Base-by-base conservation (phyloP, 2,797 vertebrate genomes). In the Iguana delicatissima region DNA sequence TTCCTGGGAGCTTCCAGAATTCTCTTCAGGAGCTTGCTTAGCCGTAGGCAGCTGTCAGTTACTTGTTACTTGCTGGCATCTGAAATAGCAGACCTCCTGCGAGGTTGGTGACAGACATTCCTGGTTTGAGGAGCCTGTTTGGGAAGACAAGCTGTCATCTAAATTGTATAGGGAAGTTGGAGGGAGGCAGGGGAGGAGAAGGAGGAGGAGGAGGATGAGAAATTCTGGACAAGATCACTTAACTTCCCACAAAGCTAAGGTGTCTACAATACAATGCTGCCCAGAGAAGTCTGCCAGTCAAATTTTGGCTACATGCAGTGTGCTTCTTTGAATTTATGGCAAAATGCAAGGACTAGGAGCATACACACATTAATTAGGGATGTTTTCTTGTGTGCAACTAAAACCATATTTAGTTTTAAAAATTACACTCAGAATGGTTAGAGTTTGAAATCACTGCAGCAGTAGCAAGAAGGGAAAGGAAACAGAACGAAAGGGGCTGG, bases 121-220 rank as follows among this genome's bases (percentile, higher is more conserved):
- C 90, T 88, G 38, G 77, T 92, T 55, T 79, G 80, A 20, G 76
- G 52, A 76, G 13, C 46, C 89, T 59, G 0, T 1, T 55, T 89
- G 90, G 91, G 88, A 93, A 90, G 16, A 89, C 90, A 79, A 86
- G 91, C 93, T 96, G 94, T 93, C 94, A 95, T 82, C 87, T 64
- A 87, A 91, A 91, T 87, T 69, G 80, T 79, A 50, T 64, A 57
- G 59, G 46, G 77, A 88, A 52, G 0, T 0, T 22, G 64, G 1
- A 0, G 18, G 22, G 26, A 0, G 20, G 59, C 0, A 0, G 16
- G 13, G 32, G 1, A 29, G 52, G 26, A 64, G 76, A n/a, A 74
- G 46, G 82, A 59, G 0, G 85, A 38, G 12, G 26, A 50, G 72
- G 64, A 82, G n/a, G 59, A n/a, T n/a, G n/a, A 26, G 46, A 0